A percentile compares a stretch with the other conserved stretches of the same genome.
Conservation (phyloP, 2,113 vertebrate genomes). For the Pampusana beccarii region DNA sequence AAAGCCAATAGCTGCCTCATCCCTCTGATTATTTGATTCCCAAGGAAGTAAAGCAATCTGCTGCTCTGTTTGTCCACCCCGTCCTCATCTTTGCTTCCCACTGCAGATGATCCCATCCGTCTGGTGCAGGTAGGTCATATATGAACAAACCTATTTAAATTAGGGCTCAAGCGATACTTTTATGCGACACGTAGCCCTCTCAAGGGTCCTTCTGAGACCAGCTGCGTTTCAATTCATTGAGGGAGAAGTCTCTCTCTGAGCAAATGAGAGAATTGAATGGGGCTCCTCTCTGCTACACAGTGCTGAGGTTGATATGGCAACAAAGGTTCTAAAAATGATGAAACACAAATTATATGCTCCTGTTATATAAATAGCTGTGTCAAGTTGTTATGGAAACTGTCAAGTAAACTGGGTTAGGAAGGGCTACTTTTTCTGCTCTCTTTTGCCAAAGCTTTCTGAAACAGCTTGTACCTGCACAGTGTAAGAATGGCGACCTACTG, state of each 20-base stretch:
- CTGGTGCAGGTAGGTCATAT: neutral
- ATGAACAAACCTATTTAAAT: neutral
- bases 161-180: neutral
- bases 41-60: neutral
- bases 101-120: neutral
- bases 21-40: neutral
- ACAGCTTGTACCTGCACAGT: neutral
- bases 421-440: constrained; percentile 41
- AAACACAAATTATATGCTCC: constrained; percentile 35
- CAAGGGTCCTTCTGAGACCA: neutral
- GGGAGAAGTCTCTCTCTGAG: neutral
- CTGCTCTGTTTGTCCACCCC: neutral
- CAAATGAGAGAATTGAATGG: constrained; percentile 2
- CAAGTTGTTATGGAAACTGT: constrained; percentile 73
- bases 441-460: constrained; percentile 24
- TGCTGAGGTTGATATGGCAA: constrained; percentile 65
- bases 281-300: neutral
- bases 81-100: neutral
- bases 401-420: constrained; percentile 62
- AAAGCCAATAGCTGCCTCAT: neutral
- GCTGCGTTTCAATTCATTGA: neutral
- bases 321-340: constrained; percentile 66
- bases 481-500: neutral
- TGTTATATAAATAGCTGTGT: constrained; percentile 59
- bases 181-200: neutral